Evolutionary conservation across 2,888 invertebrate genomes (phyloP), one percentile per base, ranked within the genome.

Genomic region (Portevinia maculata): DNA sequence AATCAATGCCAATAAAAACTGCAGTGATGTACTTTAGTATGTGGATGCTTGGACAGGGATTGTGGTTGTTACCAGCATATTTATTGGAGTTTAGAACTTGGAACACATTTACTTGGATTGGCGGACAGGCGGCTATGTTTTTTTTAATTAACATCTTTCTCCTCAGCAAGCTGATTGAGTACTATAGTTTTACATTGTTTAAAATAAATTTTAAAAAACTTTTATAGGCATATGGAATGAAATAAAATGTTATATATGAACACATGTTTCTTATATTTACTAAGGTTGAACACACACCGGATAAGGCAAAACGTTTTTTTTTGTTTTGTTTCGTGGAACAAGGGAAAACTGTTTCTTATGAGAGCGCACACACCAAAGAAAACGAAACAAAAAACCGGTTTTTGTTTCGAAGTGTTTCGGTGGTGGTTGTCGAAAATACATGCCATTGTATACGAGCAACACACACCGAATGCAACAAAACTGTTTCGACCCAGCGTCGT

Each of bases 41-140:
- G 28, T 97, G 96, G 96, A 87, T 94, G 8, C 85, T 91, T 0
- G 93, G 94, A 1, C 98, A 99, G 92, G 94, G 92, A 0, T 90
- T 95, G 0, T 99, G 99, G 99, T 92, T 99, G 8, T 91, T 95
- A 39, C 94, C 95, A 41, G 99, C 99, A 0, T 99, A 98, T 91
- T 92, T 95, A 50, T 91, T 99, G 34, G 99, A 99, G 90, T 99
- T 99, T 90, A 93, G 94, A 87, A 95, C 96, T 7, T 91, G 93
- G 84, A 94, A 98, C 88, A 95, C 96, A 0, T 98, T 97, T 88
- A 88, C 95, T 44, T 94, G 93, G 86, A 93, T 99, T 86, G 99
- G 98, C 95, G 86, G 95, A 9, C 95, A 96, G 85, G 93, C 98
- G 41, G 91, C 97, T 3, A 90, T 96, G 1, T 98, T 99, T 89